Conservation (phyloP, 2,888 invertebrate species). For the Temnothorax rugatulus region DNA sequence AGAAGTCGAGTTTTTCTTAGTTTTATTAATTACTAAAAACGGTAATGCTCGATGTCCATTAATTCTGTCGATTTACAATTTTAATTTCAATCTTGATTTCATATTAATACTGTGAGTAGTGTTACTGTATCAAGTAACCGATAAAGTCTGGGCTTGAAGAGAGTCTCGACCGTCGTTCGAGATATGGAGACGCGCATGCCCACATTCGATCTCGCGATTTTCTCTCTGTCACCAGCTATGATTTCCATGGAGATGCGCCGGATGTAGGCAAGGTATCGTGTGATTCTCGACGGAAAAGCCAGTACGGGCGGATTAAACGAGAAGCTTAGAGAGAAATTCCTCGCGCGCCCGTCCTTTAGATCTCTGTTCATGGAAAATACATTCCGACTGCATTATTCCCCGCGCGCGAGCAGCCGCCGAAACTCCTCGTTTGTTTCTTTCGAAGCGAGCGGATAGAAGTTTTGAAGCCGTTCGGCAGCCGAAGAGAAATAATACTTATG, state of each 20-base stretch:
- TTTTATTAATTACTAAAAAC: background rate
- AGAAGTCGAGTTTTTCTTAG: background rate
- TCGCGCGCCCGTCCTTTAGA: conserved; percentile 7
- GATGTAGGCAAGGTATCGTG: background rate
- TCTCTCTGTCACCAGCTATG: background rate
- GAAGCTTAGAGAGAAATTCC: conserved; percentile 37
- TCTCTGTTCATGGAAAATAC: conserved; percentile 50
- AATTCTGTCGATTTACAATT: conserved; percentile 3
- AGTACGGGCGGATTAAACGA: conserved; percentile 45
- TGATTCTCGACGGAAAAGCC: conserved; percentile 39
- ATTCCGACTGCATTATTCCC: conserved; percentile 42
- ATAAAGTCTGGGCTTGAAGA: background rate
- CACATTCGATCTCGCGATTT: conserved; percentile 26
- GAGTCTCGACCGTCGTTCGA: background rate
- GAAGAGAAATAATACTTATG: conserved; percentile 52
- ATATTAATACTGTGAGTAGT: background rate
- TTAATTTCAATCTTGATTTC: background rate
- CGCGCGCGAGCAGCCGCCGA: conserved; percentile 36
- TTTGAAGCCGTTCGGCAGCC: conserved; percentile 49
- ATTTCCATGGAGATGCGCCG: background rate
- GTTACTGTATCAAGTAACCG: background rate
- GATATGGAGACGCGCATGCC: background rate
- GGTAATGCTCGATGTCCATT: background rate
- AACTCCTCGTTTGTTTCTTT: conserved; percentile 54
- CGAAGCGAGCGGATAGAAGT: conserved; percentile 40